Evolutionary conservation across 1,140 invertebrate genomes (phyloP).

Genomic region (Condylostylus longicornis): DNA sequence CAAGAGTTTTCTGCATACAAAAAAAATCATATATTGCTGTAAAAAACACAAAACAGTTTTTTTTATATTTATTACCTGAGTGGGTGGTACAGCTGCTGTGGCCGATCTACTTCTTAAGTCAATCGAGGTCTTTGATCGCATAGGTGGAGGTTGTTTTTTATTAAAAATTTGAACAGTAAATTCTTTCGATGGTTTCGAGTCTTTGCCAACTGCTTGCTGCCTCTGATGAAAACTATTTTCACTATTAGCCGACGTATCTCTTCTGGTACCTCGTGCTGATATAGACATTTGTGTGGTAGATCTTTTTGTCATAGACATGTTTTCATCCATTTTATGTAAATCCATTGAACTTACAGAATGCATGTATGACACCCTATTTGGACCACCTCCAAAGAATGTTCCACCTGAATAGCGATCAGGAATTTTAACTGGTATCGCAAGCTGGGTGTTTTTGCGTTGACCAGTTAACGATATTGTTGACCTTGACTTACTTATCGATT

Average conservation of each 20-base stretch:
- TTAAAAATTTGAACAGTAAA: constrained; percentile 29
- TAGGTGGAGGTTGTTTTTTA: constrained; percentile 29
- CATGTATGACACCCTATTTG: constrained; percentile 21
- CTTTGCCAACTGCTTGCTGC: constrained; percentile 23
- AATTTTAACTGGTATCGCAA: constrained; percentile 7
- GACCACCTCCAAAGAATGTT: constrained; percentile 12
- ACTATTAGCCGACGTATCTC: background rate
- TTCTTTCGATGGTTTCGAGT: constrained; percentile 22
- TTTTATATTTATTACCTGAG: too few relatives aligned
- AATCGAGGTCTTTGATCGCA: constrained; percentile 26
- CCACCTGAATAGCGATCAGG: constrained; percentile 1
- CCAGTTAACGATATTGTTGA: background rate
- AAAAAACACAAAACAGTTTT: too few relatives aligned
- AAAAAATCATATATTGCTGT: too few relatives aligned
- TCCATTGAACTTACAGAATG: constrained; percentile 30
- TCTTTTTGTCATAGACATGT: constrained; percentile 26
- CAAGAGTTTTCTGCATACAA: too few relatives aligned
- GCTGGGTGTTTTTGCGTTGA: constrained; percentile 7
- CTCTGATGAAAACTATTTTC: constrained; percentile 20
- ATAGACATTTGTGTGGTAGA: constrained; percentile 21
- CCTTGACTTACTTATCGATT: constrained; percentile 8
- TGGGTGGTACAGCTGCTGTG: constrained; percentile 18
- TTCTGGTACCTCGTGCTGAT: background rate
- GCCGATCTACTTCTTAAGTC: constrained; percentile 19
- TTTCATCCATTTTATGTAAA: constrained; percentile 29